Conservation (phyloP, 1,140 invertebrate genomes). For the Bombus superbus region DNA sequence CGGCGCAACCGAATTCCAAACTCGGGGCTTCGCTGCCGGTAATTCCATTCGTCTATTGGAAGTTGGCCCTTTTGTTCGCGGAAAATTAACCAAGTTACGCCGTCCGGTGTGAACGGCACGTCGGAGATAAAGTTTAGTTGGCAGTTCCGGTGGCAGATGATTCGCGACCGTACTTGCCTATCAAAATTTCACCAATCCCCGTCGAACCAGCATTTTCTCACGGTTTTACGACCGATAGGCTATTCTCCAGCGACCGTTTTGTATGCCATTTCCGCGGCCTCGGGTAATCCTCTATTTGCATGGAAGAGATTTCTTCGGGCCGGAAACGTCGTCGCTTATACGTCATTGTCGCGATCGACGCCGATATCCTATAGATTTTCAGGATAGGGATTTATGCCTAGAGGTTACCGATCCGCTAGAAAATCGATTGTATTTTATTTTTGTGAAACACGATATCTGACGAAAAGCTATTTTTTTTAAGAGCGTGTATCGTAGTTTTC, state of each 20-base stretch:
- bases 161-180: neutral
- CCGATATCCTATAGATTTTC: neutral
- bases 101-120: neutral
- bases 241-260: neutral
- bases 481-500: neutral
- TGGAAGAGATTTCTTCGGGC: neutral
- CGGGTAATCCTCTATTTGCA: neutral
- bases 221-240: neutral
- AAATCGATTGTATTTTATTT: no score
- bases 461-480: no score
- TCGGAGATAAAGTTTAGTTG: constrained; percentile 5
- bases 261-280: neutral
- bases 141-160: neutral
- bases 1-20: neutral
- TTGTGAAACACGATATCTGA: neutral
- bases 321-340: neutral
- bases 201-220: neutral
- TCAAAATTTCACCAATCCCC: constrained; percentile 12
- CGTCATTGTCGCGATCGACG: neutral
- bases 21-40: neutral
- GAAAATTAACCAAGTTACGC: neutral
- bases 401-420: no score
- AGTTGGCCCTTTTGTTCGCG: neutral
- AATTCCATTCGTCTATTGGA: neutral
- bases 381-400: neutral